Evolutionary conservation across 2,113 vertebrate genomes (phyloP), one percentile per base, ranked within the genome.

Genomic region (Ammodytes marinus): DNA sequence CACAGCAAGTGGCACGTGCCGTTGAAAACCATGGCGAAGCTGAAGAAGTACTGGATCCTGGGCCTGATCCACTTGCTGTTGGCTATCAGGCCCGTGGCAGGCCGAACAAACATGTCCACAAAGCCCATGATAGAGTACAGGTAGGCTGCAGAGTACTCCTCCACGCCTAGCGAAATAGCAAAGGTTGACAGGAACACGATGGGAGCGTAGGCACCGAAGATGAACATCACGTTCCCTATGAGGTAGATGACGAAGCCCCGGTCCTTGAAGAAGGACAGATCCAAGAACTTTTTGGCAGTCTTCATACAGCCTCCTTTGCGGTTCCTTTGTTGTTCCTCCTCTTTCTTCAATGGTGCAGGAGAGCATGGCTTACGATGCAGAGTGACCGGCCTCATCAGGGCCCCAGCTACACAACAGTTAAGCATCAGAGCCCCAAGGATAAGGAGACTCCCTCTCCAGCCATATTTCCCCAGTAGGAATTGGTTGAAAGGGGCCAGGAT

Each of bases 211-310:
- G 96, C 95, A 0, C 94, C 95, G 19, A 97, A 94, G 87, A 97
- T 96, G 92, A 95, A 96, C 55, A 97, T 79, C 15, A 95, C 72
- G 0, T 96, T 96, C 75, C 96, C 95, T 0, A 95, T 77, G 69
- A 97, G 89, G 92, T 97, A 97, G 84, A 96, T 96, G 69, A 96
- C 49, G 76, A 97, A 97, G 2, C 94, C 95, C 77, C 95, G 88
- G 59, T 97, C 93, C 67, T 94, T 96, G 73, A 97, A 97, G 60
- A 97, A 94, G 42, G 95, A 94, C 46, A 96, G 86, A 81, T 97
- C 96, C 0, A 96, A 75, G 76, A 95, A 93, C 40, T 82, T 92
- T 12, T 90, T 94, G 5, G 91, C 40, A 19, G 86, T 96, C 45
- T 89, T 86, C 79, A 87, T 54, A 43, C 92, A 95, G 14, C 83